Evolutionary conservation across 1,140 invertebrate genomes (phyloP).

Genomic region (Lithobius niger): DNA sequence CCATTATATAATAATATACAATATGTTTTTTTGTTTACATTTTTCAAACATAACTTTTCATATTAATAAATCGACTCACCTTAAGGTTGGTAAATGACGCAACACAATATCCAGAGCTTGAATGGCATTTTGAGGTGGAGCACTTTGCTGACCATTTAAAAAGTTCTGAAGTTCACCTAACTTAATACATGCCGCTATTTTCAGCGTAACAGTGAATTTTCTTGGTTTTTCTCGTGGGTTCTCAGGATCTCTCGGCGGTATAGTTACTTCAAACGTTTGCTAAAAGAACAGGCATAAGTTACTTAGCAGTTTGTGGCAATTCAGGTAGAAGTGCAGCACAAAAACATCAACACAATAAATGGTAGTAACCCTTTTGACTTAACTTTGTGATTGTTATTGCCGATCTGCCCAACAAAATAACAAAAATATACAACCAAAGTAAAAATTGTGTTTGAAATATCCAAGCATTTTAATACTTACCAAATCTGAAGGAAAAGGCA

Average conservation of each 20-base stretch:
- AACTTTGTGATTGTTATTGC: not conserved
- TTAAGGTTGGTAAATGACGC: constrained; percentile 35
- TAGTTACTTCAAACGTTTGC: constrained; percentile 26
- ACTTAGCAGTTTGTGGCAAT: constrained; percentile 36
- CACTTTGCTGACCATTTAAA: constrained; percentile 27
- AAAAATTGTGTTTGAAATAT: too few relatives aligned
- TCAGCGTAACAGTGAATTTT: constrained; percentile 43
- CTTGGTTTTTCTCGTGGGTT: too few relatives aligned
- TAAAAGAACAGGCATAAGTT: constrained; percentile 33
- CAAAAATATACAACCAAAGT: constrained; percentile 4
- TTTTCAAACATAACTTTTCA: too few relatives aligned
- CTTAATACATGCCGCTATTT: constrained; percentile 39
- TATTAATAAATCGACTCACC: too few relatives aligned
- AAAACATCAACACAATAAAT: too few relatives aligned
- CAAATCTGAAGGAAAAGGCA: not conserved
- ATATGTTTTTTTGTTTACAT: too few relatives aligned
- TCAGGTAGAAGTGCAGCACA: too few relatives aligned
- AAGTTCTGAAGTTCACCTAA: constrained; percentile 40
- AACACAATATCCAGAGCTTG: constrained; percentile 74
- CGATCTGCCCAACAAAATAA: not conserved
- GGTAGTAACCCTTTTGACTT: not conserved
- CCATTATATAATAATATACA: too few relatives aligned
- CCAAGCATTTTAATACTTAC: too few relatives aligned
- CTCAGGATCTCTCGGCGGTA: constrained; percentile 34
- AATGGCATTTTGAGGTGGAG: constrained; percentile 47